Conservation (phyloP, 2,888 invertebrate genomes). For the Netelia virgata region DNA sequence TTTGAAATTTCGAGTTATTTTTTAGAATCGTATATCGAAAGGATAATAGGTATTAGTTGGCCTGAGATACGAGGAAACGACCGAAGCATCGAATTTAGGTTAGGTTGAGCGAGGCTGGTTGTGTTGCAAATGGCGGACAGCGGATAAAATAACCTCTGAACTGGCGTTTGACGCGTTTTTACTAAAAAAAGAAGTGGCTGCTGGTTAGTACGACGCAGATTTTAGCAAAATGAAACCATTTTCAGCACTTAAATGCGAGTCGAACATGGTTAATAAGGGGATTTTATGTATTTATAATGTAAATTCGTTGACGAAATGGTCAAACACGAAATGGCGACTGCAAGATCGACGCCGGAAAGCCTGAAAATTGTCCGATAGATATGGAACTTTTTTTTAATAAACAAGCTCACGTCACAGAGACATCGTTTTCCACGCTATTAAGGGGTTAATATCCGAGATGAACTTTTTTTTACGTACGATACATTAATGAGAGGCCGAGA, state of each 20-base stretch:
- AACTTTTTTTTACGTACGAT: slow-evolving; percentile 19
- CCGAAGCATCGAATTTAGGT: background rate
- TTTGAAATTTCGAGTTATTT: background rate
- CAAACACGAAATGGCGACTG: background rate
- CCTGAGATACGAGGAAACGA: no score
- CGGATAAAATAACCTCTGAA: no score
- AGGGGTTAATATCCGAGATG: background rate
- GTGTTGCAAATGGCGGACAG: no score
- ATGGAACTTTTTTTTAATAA: background rate
- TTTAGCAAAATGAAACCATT: no score
- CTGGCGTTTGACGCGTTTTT: no score
- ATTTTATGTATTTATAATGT: no score
- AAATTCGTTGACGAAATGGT: background rate
- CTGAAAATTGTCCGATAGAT: no score
- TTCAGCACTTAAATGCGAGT: no score
- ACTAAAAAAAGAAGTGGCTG: no score
- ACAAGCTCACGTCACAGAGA: background rate
- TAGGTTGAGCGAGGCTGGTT: background rate
- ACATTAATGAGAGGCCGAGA: background rate
- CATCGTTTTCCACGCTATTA: background rate
- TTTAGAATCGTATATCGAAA: background rate
- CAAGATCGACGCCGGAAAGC: background rate
- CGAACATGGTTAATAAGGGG: no score
- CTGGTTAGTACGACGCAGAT: no score
- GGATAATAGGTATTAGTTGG: no score